Base-by-base conservation (phyloP, 1,140 invertebrate species). In the Pogonus chalceus region DNA sequence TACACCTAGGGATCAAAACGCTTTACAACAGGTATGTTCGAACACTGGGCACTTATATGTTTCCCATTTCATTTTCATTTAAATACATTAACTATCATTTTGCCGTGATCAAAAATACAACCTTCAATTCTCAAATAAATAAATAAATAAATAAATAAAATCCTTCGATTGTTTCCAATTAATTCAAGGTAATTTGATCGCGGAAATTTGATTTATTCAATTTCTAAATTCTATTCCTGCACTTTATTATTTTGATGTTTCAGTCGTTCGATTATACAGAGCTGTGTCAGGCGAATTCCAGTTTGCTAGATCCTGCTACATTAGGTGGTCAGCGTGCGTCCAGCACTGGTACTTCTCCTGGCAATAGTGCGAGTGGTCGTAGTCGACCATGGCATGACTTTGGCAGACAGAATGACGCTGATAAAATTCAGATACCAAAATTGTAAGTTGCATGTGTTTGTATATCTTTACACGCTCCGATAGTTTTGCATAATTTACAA, bases 371-470 rank as follows among this genome's bases (percentile, higher is more conserved):
- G 18, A 82, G 85, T 23, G 67, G 62, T 35, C 52, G 68, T 49
- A 89, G 86, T 31, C 72, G 88, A 58, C 88, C 88, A 52, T 92
- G 88, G 89, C 88, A 91, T 71, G 88, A 94, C 71, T 94, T 93
- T 70, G 89, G 90, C 20, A 76, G 91, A 57, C 90, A 92, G 67
- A 91, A 90, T 65, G 90, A 95, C 70, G 87, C 88, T 51, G 92
- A 94, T 72, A 95, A 95, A 80, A 92, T 96, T 62, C 90, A 95
- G 77, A 96, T 96, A 79, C 89, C 92, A 71, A 97, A 96, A 88
- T 78, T 95, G 92, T 96, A 78, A 92, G 91, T 89, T n/a, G n/a
- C n/a, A n/a, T n/a, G n/a, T n/a, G n/a, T n/a, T n/a, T n/a, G n/a
- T n/a, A n/a, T n/a, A n/a, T n/a, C n/a, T n/a, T n/a, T n/a, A n/a